Conservation (phyloP, 2,888 invertebrate genomes). For the Apeira syringaria region DNA sequence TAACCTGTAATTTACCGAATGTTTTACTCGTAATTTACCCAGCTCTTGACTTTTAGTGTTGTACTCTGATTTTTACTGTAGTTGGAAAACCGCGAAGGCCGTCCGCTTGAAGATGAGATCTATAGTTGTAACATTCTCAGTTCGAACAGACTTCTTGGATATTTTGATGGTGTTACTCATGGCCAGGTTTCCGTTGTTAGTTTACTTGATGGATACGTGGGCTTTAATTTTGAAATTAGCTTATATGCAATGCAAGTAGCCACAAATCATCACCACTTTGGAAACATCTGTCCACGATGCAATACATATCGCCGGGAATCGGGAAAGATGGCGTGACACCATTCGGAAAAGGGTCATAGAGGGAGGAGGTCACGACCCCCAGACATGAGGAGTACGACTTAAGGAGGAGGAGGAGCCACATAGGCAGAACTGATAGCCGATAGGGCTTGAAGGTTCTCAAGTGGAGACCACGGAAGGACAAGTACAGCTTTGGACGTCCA, state of each 20-base stretch:
- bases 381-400: too few species aligned
- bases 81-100: slow-evolving; percentile 65
- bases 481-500: too few species aligned
- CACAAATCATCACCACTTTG: too few species aligned
- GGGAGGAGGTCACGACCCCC: too few species aligned
- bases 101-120: slow-evolving; percentile 43
- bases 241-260: slow-evolving; percentile 2
- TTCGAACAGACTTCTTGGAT: slow-evolving; percentile 20
- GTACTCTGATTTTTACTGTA: slow-evolving; percentile 66
- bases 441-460: too few species aligned
- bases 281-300: too few species aligned
- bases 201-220: slow-evolving; percentile 24
- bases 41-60: slow-evolving; percentile 70
- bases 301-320: too few species aligned
- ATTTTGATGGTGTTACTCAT: slow-evolving; percentile 33
- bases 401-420: too few species aligned
- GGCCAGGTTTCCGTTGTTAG: slow-evolving; percentile 26
- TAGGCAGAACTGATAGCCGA: too few species aligned
- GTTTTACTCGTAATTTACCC: slow-evolving; percentile 60
- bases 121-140: slow-evolving; percentile 21
- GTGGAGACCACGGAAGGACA: too few species aligned
- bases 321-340: too few species aligned
- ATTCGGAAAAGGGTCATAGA: too few species aligned
- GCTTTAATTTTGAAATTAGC: slow-evolving; percentile 8
- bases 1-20: slow-evolving; percentile 48